Base-by-base conservation (phyloP, 2,888 invertebrate genomes). In the Seladonia tumulorum region DNA sequence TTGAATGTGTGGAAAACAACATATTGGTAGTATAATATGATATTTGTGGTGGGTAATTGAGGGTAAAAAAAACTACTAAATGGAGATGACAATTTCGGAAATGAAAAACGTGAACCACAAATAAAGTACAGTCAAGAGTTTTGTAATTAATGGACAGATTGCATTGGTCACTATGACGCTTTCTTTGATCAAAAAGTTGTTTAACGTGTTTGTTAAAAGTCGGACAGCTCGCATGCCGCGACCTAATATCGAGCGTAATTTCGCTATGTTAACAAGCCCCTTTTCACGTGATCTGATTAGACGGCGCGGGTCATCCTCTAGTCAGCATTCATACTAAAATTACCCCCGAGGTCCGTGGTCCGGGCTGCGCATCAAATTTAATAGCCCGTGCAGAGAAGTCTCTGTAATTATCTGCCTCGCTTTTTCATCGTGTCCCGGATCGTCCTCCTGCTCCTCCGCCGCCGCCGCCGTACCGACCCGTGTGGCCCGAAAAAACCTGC, bases 351-450 rank as follows among this genome's bases (percentile, higher is more conserved):
- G 35, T 22, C 66, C 66, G 66, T 66, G 35, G 35, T 66, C 22
- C 29, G 66, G 16, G 18, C 66, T 66, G 66, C 66, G 35, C 63
- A 66, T 66, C 66, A 66, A 66, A 66, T 66, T 66, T 84, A 84
- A 76, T 78, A 81, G 75, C 72, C 81, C 78, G 71, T 81, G 77
- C 42, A 49, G 79, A 66, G 83, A 81, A 85, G 85, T 78, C 77
- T 81, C 75, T 78, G 81, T 85, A 84, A 86, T 85, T 86, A 86
- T 63, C 77, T 60, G 39, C 60, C 68, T 68, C 53, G 71, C 66
- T 77, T 86, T 87, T 85, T 79, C 74, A 66, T 66, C 60, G 1
- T 39, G 39, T n/a, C 39, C 68, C 68, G 22, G 22, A 22, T 42
- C 66, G 22, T 39, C 73, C 35, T 12, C 63, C 35, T 35, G 35